These are phyloP conservation scores for Polyergus mexicanus DNA, from an alignment of 1,140 invertebrate genomes.

Conservation along the genomic window DNA sequence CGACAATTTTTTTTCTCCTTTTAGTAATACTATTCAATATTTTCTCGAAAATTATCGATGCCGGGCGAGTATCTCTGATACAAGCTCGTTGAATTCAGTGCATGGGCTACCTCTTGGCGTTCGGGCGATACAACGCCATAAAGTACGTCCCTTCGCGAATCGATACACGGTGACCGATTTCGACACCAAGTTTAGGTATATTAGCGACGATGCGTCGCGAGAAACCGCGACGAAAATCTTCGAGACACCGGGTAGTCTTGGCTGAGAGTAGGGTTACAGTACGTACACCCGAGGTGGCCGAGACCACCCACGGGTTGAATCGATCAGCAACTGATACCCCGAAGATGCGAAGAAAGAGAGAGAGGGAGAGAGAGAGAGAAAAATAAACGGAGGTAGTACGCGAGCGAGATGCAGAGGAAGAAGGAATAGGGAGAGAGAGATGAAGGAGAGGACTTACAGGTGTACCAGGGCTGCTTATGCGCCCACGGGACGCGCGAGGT, in stretches of 20 bases:
- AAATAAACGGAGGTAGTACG: constrained; percentile 30
- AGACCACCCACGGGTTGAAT: constrained; percentile 85
- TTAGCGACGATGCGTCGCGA: constrained; percentile 24
- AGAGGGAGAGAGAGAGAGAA: constrained; percentile 26
- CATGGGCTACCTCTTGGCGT: constrained; percentile 52
- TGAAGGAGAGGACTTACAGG: constrained; percentile 80
- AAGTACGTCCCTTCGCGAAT: constrained; percentile 61
- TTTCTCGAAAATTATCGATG: neutral
- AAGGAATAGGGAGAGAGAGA: constrained; percentile 49
- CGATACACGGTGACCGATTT: constrained; percentile 63
- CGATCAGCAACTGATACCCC: constrained; percentile 84
- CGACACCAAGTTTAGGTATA: constrained; percentile 28
- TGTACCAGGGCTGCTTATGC: constrained; percentile 78
- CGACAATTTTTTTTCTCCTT: neutral
- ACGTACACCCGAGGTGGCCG: constrained; percentile 76
- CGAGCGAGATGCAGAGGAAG: constrained; percentile 33
- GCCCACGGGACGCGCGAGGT: constrained; percentile 70
- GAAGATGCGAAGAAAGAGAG: constrained; percentile 15
- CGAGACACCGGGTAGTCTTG: constrained; percentile 78
- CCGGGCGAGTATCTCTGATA: neutral
- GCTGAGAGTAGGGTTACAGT: constrained; percentile 80
- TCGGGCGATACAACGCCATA: constrained; percentile 63
- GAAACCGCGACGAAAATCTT: constrained; percentile 58
- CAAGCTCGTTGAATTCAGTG: constrained; percentile 14
- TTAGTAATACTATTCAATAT: neutral